phyloP scores from a whole-genome alignment of 2,888 invertebrate genomes.

The Lasioglossum pauxillum region DNA sequence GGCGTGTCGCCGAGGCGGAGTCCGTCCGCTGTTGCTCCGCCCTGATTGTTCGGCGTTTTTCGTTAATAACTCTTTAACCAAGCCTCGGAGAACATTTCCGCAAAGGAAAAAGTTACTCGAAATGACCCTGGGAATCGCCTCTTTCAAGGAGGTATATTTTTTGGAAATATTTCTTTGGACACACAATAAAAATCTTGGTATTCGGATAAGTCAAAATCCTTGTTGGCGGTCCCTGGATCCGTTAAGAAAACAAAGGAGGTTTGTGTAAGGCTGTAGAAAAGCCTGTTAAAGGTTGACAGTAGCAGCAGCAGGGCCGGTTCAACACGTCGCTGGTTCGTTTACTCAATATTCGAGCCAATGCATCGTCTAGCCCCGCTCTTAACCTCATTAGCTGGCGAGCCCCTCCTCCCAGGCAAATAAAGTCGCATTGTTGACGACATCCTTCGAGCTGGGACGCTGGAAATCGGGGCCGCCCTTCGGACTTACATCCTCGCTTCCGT shows the following conservation, averaged over 20 bases:
- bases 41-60: too few relatives aligned
- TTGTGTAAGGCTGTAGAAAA: not conserved
- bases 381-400: conserved; percentile 49
- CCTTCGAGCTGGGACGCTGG: conserved; percentile 31
- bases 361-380: conserved; percentile 40
- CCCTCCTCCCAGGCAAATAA: conserved; percentile 44
- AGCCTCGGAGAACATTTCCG: too few relatives aligned
- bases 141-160: too few relatives aligned
- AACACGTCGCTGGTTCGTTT: conserved; percentile 14
- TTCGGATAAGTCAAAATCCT: not conserved
- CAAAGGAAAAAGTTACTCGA: too few relatives aligned
- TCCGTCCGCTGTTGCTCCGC: too few relatives aligned
- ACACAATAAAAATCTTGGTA: too few relatives aligned
- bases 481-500: conserved; percentile 3
- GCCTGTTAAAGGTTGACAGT: not conserved
- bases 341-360: conserved; percentile 35
- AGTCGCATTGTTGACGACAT: conserved; percentile 46
- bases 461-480: conserved; percentile 26
- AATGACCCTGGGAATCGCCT: too few relatives aligned
- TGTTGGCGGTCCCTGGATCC: not conserved
- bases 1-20: too few relatives aligned
- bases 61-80: too few relatives aligned
- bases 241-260: not conserved
- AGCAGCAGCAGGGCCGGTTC: not conserved
- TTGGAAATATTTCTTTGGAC: too few relatives aligned